Base-by-base conservation (phyloP, 2,113 vertebrate species). In the Chauna torquata region DNA sequence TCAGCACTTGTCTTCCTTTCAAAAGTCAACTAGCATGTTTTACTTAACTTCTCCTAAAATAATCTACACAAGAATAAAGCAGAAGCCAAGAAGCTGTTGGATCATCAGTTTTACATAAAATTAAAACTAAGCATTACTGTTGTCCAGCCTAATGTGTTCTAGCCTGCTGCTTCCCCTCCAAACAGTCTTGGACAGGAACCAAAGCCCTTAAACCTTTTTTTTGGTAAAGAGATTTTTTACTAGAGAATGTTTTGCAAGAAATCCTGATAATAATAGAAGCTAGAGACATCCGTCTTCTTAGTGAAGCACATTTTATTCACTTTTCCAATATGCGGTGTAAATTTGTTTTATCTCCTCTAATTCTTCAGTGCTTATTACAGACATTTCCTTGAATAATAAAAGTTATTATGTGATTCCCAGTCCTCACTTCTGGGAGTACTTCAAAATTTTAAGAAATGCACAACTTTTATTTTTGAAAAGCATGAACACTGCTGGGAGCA, bases 401-500 rank as follows among this genome's bases (percentile, higher is more conserved):
- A 55, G 18, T 12, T 28, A 0, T 38, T 17, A 25, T 9, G 9
- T 68, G 30, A 58, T 65, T 24, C 17, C 19, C 40, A 72, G 5
- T 23, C 2, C 12, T 49, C 32, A 25, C 16, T 86, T 92, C 24
- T 20, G 74, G 57, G 44, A 78, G 24, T 11, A 44, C 8, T 55
- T 76, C 20, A 44, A 54, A 36, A 58, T 28, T 16, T 8, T 16
- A 68, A 71, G 44, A 90, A 66, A 61, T 2, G 2, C 38, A 40
- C 6, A 42, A 68, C n/a, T n/a, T 9, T 78, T 36, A 9, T 58
- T 65, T 69, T 57, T 69, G 5, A 61, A 90, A 65, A 88, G 25
- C 68, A 74, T 6, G 8, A 77, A 28, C 11, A 8, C 13, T 20
- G 34, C 0, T 0, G 25, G 49, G 13, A 88, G 7, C 28, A 88